Evolutionary conservation across 2,888 invertebrate genomes (phyloP).

Genomic region (Drosophila bunnanda): DNA sequence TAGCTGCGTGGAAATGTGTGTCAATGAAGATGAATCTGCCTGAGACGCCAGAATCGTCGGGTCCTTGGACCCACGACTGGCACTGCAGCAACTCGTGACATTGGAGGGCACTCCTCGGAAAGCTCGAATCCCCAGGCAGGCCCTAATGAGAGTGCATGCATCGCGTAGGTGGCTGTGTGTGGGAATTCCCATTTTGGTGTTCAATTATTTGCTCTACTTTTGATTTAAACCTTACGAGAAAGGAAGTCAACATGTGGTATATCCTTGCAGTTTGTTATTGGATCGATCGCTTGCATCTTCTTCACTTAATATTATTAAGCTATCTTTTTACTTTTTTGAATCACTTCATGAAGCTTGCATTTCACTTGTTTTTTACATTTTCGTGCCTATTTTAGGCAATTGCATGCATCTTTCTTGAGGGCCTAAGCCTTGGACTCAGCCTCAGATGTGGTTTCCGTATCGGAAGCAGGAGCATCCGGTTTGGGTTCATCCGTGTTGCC

Average conservation of each 20-base stretch:
- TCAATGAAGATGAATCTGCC: conserved; percentile 54
- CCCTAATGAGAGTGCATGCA: conserved; percentile 36
- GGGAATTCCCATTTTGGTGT: conserved; percentile 20
- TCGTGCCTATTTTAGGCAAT: conserved; percentile 53
- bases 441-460: conserved; percentile 81
- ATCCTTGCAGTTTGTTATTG: no score
- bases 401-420: conserved; percentile 22
- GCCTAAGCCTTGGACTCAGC: conserved; percentile 82
- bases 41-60: conserved; percentile 7
- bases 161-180: background rate
- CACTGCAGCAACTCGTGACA: conserved; percentile 1
- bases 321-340: conserved; percentile 50
- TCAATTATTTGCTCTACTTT: conserved; percentile 23
- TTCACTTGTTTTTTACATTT: conserved; percentile 39
- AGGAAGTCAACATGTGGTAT: background rate
- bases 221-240: background rate
- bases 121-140: background rate
- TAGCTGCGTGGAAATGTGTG: conserved; percentile 57
- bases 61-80: conserved; percentile 12
- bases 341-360: conserved; percentile 45
- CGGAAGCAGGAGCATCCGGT: conserved; percentile 81
- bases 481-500: conserved; percentile 83
- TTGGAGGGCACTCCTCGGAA: background rate
- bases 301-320: background rate
- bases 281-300: background rate